phyloP scores from a whole-genome alignment of 30 jellyfish, hydroid and myxozoan genomes.

The Turritopsis dohrnii region DNA sequence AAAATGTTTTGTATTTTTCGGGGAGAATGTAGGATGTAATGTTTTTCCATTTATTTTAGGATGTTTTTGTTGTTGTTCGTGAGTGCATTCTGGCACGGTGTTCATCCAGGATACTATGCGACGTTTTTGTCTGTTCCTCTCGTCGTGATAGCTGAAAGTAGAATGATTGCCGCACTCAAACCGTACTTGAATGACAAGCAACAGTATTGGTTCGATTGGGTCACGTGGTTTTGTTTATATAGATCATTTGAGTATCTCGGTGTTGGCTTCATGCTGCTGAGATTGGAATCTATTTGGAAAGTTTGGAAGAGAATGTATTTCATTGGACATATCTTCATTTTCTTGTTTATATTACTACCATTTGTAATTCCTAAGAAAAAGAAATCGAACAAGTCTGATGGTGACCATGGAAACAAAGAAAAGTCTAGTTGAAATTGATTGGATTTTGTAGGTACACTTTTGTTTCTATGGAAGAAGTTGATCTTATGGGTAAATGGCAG shows the following conservation, averaged over 20 bases:
- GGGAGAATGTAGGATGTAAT: no score
- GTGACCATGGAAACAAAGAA: neutral
- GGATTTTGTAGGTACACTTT: neutral
- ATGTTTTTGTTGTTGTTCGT: conserved; percentile 69
- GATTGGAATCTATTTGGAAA: conserved; percentile 57
- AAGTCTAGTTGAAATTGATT: neutral
- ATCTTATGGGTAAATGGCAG: neutral
- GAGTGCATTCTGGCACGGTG: conserved; percentile 99
- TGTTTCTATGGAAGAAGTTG: neutral
- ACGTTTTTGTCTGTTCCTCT: conserved; percentile 92
- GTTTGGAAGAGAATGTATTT: conserved; percentile 62
- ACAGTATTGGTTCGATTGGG: conserved; percentile 54
- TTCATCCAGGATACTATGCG: conserved; percentile 88
- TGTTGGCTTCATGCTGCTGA: conserved; percentile 73
- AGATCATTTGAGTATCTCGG: conserved; percentile 72
- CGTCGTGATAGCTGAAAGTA: conserved; percentile 64
- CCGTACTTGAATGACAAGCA: conserved; percentile 40
- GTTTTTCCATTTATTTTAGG: neutral
- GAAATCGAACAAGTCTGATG: neutral
- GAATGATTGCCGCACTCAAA: conserved; percentile 39
- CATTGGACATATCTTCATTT: conserved; percentile 61
- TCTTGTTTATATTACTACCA: conserved; percentile 33
- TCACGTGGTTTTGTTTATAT: conserved; percentile 65
- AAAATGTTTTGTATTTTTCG: no score
- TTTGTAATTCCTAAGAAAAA: conserved; percentile 21